Evolutionary conservation across 1,140 invertebrate species (phyloP).

Genomic region (Procambarus virginalis): DNA sequence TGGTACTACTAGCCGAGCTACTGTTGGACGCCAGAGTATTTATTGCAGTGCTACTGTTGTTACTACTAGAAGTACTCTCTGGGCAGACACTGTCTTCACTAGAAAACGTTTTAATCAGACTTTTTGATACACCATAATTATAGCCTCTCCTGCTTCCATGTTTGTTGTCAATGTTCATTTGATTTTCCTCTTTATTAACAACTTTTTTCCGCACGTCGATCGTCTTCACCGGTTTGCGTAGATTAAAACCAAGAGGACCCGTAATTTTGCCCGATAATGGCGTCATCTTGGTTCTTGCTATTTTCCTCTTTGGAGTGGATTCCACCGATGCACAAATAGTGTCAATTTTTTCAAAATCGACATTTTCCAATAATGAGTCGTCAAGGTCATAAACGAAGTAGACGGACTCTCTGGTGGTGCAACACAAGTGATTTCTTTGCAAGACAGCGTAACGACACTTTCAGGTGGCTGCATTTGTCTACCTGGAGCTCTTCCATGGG

Average conservation of each 20-base stretch:
- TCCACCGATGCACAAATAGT: slow-evolving; percentile 2
- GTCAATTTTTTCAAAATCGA: slow-evolving; percentile 26
- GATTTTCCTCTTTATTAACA: neutral
- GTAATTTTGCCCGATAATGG: too few species aligned
- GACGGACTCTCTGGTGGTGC: neutral
- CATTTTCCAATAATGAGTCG: slow-evolving; percentile 7
- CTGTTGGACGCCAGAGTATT: neutral
- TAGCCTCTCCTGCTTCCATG: neutral
- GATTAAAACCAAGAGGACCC: neutral
- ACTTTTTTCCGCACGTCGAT: neutral
- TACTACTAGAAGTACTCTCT: slow-evolving; percentile 2
- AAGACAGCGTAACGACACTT: neutral
- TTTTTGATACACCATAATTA: neutral
- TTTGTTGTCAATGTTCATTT: neutral
- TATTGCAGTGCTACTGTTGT: too few species aligned
- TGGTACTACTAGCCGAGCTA: too few species aligned
- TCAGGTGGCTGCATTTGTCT: neutral
- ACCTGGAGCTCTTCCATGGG: neutral
- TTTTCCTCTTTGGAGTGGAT: slow-evolving; percentile 28
- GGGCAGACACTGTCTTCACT: neutral
- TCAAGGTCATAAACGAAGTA: slow-evolving; percentile 2
- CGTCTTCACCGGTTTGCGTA: neutral
- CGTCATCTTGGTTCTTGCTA: neutral
- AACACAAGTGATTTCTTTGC: neutral
- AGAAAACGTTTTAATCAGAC: neutral